Evolutionary conservation across 2,888 invertebrate species (phyloP).

Genomic region (Ichneumoninae sp.): DNA sequence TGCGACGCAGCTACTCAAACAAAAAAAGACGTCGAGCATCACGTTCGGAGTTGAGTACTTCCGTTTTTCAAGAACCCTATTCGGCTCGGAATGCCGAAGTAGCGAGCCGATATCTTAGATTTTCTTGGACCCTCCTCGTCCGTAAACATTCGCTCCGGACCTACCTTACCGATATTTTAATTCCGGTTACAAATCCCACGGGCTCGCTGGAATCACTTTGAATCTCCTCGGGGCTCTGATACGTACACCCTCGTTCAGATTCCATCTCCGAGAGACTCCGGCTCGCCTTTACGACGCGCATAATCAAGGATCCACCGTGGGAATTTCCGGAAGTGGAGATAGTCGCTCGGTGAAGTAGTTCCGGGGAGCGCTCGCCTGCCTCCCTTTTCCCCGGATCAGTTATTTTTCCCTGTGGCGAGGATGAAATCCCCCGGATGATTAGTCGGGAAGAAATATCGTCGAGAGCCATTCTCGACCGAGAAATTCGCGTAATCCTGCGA

Average conservation of each 20-base stretch:
- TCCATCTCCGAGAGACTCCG: constrained; percentile 7
- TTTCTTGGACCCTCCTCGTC: neutral
- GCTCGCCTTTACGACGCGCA: constrained; percentile 34
- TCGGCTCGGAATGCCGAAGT: neutral
- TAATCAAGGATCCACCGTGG: constrained; percentile 56
- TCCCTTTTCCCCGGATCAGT: constrained; percentile 6
- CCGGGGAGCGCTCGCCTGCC: neutral
- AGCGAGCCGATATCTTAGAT: neutral
- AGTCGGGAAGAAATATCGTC: constrained; percentile 3
- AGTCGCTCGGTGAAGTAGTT: constrained; percentile 1
- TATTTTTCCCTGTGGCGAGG: neutral
- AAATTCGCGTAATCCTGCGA: constrained; percentile 5
- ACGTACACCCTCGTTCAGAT: neutral
- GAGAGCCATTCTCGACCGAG: neutral
- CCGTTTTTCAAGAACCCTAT: neutral
- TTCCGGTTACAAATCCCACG: constrained; percentile 54
- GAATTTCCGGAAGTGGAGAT: constrained; percentile 51
- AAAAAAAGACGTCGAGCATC: neutral
- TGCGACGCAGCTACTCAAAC: neutral
- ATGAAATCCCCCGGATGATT: constrained; percentile 12
- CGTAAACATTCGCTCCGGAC: neutral
- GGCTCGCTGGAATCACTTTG: constrained; percentile 57
- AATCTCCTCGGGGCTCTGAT: constrained; percentile 31
- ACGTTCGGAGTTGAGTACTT: neutral
- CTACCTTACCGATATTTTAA: constrained; percentile 48